Percentiles rank a stretch among this genome's conserved stretches.
phyloP scores from a whole-genome alignment of 1,140 invertebrate species.

The Rhynchophorus ferrugineus region DNA sequence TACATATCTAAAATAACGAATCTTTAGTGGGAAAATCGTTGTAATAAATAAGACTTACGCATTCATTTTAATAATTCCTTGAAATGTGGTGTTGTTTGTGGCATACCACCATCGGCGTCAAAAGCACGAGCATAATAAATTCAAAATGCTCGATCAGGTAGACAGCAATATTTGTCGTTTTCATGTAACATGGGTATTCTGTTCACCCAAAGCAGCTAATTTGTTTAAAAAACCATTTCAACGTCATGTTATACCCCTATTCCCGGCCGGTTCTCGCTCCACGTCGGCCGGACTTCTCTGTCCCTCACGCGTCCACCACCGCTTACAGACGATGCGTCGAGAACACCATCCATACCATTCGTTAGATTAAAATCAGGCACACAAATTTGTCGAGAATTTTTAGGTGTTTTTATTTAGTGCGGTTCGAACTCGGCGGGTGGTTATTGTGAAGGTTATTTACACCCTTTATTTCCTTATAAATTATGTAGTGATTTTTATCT shows the following conservation, averaged over 20 bases:
- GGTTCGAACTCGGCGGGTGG: conserved; percentile 26
- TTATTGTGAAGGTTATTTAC: conserved; percentile 36
- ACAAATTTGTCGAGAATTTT: conserved; percentile 35
- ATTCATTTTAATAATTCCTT: too few species aligned
- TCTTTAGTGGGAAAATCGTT: too few species aligned
- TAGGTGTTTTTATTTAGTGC: conserved; percentile 30
- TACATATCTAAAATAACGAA: too few species aligned
- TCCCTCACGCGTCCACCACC: conserved; percentile 2
- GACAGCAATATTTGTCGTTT: neutral
- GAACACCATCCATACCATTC: neutral
- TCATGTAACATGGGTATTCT: conserved; percentile 23
- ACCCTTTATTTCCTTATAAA: conserved; percentile 34
- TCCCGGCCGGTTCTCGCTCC: neutral
- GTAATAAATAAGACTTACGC: too few species aligned
- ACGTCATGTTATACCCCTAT: conserved; percentile 27
- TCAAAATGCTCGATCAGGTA: neutral
- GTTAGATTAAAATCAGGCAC: conserved; percentile 24
- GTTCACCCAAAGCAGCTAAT: conserved; percentile 23
- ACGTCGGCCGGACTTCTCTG: conserved; percentile 4
- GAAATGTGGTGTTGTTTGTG: too few species aligned
- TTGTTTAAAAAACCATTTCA: conserved; percentile 23
- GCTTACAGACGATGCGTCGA: too few species aligned
- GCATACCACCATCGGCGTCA: too few species aligned
- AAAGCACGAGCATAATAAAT: too few species aligned
- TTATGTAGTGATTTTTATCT: conserved; percentile 33